Percentiles rank a stretch among this genome's conserved stretches.
Conservation (phyloP, 2,113 vertebrate genomes). For the Vulpes lagopus region DNA sequence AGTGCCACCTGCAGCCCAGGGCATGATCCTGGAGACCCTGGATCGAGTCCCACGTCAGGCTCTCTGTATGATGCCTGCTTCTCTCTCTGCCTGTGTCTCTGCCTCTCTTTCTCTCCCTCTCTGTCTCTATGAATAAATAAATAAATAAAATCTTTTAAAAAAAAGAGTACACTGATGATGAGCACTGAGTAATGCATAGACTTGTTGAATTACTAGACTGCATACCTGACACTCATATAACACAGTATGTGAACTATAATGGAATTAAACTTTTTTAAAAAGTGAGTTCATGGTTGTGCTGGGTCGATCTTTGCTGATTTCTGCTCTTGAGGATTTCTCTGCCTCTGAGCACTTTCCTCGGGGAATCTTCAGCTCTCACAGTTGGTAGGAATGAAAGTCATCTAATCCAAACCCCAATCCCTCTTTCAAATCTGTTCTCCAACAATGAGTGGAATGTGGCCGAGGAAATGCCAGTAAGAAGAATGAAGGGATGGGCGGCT, state of each 20-base stretch:
- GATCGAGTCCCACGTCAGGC: too few relatives aligned
- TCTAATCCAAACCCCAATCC: not conserved
- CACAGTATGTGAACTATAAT: not conserved
- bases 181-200: not conserved
- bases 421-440: conserved; percentile 52
- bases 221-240: not conserved
- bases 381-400: conserved; percentile 49
- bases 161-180: not conserved
- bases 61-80: too few relatives aligned
- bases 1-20: too few relatives aligned
- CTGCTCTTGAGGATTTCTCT: conserved; percentile 26
- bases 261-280: not conserved
- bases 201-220: not conserved
- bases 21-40: too few relatives aligned
- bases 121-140: too few relatives aligned
- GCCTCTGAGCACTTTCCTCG: not conserved
- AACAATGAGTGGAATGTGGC: conserved; percentile 69
- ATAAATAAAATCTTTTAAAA: too few relatives aligned
- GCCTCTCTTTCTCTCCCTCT: too few relatives aligned
- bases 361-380: conserved; percentile 34
- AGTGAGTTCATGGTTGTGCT: conserved; percentile 27
- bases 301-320: not conserved
- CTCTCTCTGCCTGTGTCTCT: too few relatives aligned
- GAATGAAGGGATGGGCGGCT: not conserved
- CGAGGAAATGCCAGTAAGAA: conserved; percentile 60